Base-by-base conservation (phyloP, 2,113 vertebrate genomes). In the Acrocephalus kingi region DNA sequence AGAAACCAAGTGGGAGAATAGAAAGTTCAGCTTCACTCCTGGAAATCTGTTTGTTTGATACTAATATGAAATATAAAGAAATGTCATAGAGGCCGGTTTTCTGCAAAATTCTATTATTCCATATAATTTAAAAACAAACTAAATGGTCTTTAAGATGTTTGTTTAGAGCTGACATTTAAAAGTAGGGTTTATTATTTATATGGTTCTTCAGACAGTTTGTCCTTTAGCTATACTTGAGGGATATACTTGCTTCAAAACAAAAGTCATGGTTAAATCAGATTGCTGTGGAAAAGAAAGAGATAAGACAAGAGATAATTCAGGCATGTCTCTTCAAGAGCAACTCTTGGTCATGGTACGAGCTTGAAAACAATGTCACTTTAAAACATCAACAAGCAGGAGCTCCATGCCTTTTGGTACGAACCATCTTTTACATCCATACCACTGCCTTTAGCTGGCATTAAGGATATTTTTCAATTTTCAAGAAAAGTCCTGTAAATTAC, bases 111-210 rank as follows among this genome's bases (percentile, higher is more conserved):
- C n/a, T 58, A 78, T 74, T 90, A 90, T 81, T 80, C 13, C 21
- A 84, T 87, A 28, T 54, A 89, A 69, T 73, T 66, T 89, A 67
- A 93, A 90, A 94, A 54, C 59, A 64, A 82, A 41, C 68, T 31
- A 76, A 81, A 54, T 78, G 8, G 35, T 78, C 59, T 76, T 92
- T 54, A 73, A 90, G 35, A 61, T 10, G 3, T 91, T 82, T 94
- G 35, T 90, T 96, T 91, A 66, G 55, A 41, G 9, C 66, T 96
- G 82, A 80, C 61, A 95, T 96, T 96, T 96, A 81, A 92, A 94
- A 35, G 17, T 77, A 89, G 63, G 69, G 43, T 95, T 88, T 94
- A 80, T 95, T 93, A 83, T 94, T 94, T 93, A 81, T 78, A 52
- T 48, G 56, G 13, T 25, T 93, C 55, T 80, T 88, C 59, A 93